Base-by-base conservation (phyloP, 2,888 invertebrate species). In the Apodemia mormo region DNA sequence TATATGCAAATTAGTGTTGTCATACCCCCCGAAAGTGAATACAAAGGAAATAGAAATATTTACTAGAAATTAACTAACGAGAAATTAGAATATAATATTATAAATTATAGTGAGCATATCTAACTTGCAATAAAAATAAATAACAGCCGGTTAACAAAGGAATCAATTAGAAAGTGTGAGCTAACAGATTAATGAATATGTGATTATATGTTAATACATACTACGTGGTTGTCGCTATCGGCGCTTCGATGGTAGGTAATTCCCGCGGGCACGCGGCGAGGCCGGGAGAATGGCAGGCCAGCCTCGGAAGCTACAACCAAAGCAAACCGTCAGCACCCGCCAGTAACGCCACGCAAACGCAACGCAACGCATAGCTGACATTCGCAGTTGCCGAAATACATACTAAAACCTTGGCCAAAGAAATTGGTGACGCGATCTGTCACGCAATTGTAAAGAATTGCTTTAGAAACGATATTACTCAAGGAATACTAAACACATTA, bases 251-350 rank as follows among this genome's bases (percentile, higher is more conserved):
- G n/a, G n/a, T n/a, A n/a, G 77, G 66, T 68, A 79, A 78, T 76
- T 79, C 85, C 88, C 86, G 88, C 86, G 85, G 75, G 82, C 76
- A 72, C 70, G 76, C 74, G 80, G 85, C 86, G 85, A 86, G 85
- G 85, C 81, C 86, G 76, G 87, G 86, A 72, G 88, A 85, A 76
- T 85, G 88, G 86, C 89, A 84, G 88, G 87, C 91, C 90, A 87
- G 88, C 85, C 87, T 85, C 86, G 82, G 82, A 78, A 82, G 85
- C 91, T 92, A 90, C 80, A 89, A 90, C 82, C 83, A 89, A 84
- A 90, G 79, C 77, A 76, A 71, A 82, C 76, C 77, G 82, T 88
- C 68, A 82, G 77, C 74, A 73, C 10, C 56, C 58, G 33, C 14
- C 61, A 61, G 61, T 61, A 33, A 14, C 33, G 61, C 61, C 61